Evolutionary conservation across 2,888 invertebrate genomes (phyloP).

Genomic region (Lycaena phlaeas): DNA sequence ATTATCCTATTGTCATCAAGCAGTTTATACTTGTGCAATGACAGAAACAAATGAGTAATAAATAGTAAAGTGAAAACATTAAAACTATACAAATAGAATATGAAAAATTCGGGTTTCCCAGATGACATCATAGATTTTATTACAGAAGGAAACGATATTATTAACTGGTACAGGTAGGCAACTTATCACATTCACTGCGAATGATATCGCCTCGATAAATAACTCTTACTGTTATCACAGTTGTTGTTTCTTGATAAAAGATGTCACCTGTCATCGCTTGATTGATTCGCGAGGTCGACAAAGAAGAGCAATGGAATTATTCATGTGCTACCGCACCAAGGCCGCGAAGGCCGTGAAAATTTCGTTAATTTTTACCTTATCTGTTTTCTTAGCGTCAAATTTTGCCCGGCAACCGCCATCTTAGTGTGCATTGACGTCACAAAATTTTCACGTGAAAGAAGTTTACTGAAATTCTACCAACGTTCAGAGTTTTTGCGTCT

Average conservation of each 20-base stretch:
- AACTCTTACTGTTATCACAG: constrained; percentile 35
- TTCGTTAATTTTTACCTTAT: background rate
- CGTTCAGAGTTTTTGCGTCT: too few species aligned
- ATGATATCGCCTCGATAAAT: constrained; percentile 16
- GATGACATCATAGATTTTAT: background rate
- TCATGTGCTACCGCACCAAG: constrained; percentile 32
- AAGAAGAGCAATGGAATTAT: constrained; percentile 36
- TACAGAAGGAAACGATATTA: background rate
- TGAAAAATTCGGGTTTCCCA: too few species aligned
- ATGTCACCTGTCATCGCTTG: constrained; percentile 41
- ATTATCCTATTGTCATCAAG: too few species aligned
- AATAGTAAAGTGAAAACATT: too few species aligned
- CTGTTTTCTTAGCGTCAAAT: too few species aligned
- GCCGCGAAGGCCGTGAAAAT: constrained; percentile 18
- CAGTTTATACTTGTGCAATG: too few species aligned
- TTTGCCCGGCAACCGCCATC: background rate
- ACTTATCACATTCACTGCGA: constrained; percentile 4
- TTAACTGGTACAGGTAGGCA: background rate
- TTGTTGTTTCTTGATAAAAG: constrained; percentile 31
- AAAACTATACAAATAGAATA: too few species aligned
- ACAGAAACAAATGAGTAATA: too few species aligned
- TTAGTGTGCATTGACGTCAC: background rate
- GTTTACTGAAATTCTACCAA: too few species aligned
- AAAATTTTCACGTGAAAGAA: too few species aligned
- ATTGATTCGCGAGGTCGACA: constrained; percentile 51